Evolutionary conservation across 2,113 vertebrate genomes (phyloP).

Genomic region (Clinocottus analis): DNA sequence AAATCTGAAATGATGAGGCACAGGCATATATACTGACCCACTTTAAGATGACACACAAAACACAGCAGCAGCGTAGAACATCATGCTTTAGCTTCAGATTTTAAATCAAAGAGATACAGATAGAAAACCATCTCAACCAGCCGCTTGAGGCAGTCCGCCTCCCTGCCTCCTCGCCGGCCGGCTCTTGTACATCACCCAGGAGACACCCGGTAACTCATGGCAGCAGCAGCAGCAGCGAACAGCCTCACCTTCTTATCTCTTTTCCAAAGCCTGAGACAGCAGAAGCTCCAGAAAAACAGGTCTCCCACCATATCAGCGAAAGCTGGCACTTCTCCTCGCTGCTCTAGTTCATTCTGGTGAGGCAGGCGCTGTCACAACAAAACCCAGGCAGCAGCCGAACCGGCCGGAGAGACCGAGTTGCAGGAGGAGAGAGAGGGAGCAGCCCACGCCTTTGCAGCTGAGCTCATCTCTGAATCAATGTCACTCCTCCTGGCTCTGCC

Average conservation of each 20-base stretch:
- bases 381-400: conserved; percentile 55
- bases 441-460: conserved; percentile 77
- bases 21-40: conserved; percentile 43
- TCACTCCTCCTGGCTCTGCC: conserved; percentile 55
- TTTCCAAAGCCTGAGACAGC: conserved; percentile 85
- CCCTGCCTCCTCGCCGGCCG: conserved; percentile 24
- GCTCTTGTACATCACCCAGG: conserved; percentile 13
- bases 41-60: conserved; percentile 46
- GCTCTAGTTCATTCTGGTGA: conserved; percentile 76
- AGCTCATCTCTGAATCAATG: conserved; percentile 81
- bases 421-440: conserved; percentile 37
- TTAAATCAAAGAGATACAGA: conserved; percentile 6
- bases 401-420: conserved; percentile 44
- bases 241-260: conserved; percentile 84
- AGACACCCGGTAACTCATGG: conserved; percentile 14
- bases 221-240: conserved; percentile 38
- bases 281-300: conserved; percentile 84
- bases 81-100: conserved; percentile 8
- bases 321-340: conserved; percentile 43
- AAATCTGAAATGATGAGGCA: conserved; percentile 26
- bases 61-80: not conserved
- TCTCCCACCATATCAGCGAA: conserved; percentile 82
- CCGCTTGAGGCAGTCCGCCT: conserved; percentile 25
- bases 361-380: conserved; percentile 71
- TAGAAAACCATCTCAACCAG: conserved; percentile 14